Conservation (phyloP, 1,140 invertebrate genomes). For the Saxidomus purpurata region DNA sequence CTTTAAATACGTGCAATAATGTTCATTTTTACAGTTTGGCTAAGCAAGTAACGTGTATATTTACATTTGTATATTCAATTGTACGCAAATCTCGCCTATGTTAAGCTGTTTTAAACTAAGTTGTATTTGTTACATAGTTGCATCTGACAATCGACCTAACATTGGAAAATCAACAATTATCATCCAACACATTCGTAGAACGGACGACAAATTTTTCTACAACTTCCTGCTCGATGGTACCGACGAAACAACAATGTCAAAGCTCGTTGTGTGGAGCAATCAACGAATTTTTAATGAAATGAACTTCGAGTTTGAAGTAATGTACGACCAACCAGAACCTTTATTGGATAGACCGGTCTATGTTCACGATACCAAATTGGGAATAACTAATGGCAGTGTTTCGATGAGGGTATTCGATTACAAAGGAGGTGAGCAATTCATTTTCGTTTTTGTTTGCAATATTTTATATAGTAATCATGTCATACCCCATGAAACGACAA, state of each 20-base stretch:
- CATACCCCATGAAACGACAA: too few species aligned
- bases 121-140: neutral
- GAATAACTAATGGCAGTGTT: conserved; percentile 15
- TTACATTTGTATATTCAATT: too few species aligned
- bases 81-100: too few species aligned
- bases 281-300: conserved; percentile 26
- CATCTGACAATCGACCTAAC: neutral
- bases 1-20: too few species aligned
- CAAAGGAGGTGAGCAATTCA: neutral
- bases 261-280: conserved; percentile 32
- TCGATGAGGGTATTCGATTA: neutral
- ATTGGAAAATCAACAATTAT: conserved; percentile 19
- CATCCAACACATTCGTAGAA: neutral
- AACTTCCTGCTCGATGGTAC: conserved; percentile 38
- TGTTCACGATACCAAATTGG: neutral
- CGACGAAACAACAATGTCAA: neutral
- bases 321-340: neutral
- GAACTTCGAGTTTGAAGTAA: conserved; percentile 3
- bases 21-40: too few species aligned
- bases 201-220: neutral
- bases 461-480: too few species aligned
- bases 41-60: too few species aligned
- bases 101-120: neutral
- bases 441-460: too few species aligned
- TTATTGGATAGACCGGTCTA: conserved; percentile 9